These are phyloP conservation scores for Onychomys leucogaster DNA, from an alignment of 2,797 vertebrate species.

Conservation along the genomic window DNA sequence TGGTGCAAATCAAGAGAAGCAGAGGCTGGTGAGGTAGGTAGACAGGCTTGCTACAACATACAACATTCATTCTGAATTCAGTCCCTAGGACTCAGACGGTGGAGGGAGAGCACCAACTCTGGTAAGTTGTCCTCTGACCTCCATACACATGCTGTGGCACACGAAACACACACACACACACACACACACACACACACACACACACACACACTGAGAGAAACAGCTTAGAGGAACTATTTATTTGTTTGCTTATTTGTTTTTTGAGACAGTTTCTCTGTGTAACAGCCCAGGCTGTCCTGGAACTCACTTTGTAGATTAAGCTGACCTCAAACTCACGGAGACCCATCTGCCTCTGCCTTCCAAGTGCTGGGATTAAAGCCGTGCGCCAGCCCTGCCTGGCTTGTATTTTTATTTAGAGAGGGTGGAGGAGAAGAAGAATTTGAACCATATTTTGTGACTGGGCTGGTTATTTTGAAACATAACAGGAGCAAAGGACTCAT, in stretches of 20 bases:
- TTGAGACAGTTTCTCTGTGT: neutral
- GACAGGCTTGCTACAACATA: neutral
- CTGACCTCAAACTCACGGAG: neutral
- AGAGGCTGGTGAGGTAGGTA: too few relatives aligned
- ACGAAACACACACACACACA: neutral
- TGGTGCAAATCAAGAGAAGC: neutral
- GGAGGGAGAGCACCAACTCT: neutral
- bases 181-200: neutral
- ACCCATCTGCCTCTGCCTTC: neutral
- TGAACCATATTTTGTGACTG: constrained; percentile 9
- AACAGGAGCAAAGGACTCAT: neutral
- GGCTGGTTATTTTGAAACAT: constrained; percentile 43
- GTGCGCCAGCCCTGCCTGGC: neutral
- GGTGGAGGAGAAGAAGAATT: neutral
- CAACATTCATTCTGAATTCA: neutral
- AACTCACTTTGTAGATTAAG: neutral
- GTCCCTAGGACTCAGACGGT: neutral
- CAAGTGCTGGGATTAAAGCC: neutral
- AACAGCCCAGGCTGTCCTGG: neutral
- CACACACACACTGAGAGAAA: neutral
- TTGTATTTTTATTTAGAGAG: neutral
- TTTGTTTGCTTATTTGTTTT: neutral
- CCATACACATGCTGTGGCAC: neutral
- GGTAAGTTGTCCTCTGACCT: neutral
- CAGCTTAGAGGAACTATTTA: neutral